Percentiles rank a stretch among this genome's conserved stretches.
Evolutionary conservation across 2,888 invertebrate genomes (phyloP).

Genomic region (Allolobophora icterica): DNA sequence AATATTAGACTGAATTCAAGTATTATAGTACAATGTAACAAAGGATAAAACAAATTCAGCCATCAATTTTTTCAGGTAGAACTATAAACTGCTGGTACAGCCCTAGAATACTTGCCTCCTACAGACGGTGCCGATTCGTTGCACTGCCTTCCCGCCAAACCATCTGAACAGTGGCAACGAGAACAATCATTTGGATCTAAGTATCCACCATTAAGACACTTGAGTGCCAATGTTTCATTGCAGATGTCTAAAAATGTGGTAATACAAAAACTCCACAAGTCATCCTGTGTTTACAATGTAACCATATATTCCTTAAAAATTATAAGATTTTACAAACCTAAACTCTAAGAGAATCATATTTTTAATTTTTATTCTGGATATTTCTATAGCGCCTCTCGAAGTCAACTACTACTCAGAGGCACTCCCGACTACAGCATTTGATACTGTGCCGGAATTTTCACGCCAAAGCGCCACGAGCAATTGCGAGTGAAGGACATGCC

Average conservation of each 20-base stretch:
- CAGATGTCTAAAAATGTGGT: neutral
- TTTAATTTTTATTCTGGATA: too few species aligned
- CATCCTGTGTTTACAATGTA: too few species aligned
- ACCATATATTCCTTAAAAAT: too few species aligned
- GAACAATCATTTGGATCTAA: conserved; percentile 55
- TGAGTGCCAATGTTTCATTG: conserved; percentile 15
- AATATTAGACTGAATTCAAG: neutral
- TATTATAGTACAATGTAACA: neutral
- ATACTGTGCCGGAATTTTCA: too few species aligned
- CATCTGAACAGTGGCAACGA: conserved; percentile 59
- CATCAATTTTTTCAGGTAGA: neutral
- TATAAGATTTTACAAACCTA: too few species aligned
- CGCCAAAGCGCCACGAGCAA: too few species aligned
- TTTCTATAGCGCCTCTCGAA: too few species aligned
- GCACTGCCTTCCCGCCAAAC: conserved; percentile 54
- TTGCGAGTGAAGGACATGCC: too few species aligned
- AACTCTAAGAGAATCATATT: too few species aligned
- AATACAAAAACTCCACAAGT: neutral
- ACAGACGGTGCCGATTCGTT: conserved; percentile 46
- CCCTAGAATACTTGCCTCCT: neutral
- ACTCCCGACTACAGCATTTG: too few species aligned
- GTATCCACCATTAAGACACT: conserved; percentile 41
- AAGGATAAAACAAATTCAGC: neutral
- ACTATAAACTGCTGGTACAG: neutral
- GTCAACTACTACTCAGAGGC: too few species aligned